These are phyloP conservation scores for Montipora foliosa DNA, from an alignment of 64 coral and sea anemone genomes.

Conservation along the genomic window DNA sequence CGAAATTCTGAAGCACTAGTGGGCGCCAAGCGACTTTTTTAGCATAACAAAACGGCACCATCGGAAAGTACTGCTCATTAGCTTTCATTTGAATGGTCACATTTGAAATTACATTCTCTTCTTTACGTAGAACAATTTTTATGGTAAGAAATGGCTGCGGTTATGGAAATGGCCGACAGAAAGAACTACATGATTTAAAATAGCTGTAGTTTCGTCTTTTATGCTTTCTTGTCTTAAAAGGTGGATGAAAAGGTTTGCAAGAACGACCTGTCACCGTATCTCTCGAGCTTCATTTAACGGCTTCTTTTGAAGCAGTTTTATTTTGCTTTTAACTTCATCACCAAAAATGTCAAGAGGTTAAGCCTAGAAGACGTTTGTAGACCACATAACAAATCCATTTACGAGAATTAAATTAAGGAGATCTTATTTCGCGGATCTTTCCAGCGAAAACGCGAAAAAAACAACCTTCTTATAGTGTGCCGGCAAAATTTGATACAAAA, in stretches of 20 bases:
- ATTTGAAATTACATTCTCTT: not conserved
- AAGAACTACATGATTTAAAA: too few relatives aligned
- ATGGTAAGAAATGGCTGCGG: too few relatives aligned
- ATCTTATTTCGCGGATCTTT: not conserved
- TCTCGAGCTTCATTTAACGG: not conserved
- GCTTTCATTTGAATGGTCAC: not conserved
- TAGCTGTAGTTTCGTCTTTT: too few relatives aligned
- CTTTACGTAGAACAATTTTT: too few relatives aligned
- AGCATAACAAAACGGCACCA: not conserved
- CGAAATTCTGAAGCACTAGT: too few relatives aligned
- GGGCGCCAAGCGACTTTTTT: too few relatives aligned
- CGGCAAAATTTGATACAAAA: not conserved
- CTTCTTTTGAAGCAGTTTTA: not conserved
- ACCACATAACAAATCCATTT: not conserved
- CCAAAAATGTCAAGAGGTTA: not conserved
- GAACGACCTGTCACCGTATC: not conserved
- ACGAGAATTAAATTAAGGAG: not conserved
- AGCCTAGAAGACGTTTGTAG: not conserved
- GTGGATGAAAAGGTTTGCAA: not conserved
- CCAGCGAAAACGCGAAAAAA: not conserved
- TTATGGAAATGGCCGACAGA: too few relatives aligned
- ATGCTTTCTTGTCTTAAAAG: too few relatives aligned
- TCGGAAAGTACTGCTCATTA: not conserved
- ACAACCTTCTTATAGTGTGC: conserved; percentile 13
- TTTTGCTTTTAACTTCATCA: not conserved